phyloP scores from a whole-genome alignment of 2,113 vertebrate species.

The Camelus bactrianus region DNA sequence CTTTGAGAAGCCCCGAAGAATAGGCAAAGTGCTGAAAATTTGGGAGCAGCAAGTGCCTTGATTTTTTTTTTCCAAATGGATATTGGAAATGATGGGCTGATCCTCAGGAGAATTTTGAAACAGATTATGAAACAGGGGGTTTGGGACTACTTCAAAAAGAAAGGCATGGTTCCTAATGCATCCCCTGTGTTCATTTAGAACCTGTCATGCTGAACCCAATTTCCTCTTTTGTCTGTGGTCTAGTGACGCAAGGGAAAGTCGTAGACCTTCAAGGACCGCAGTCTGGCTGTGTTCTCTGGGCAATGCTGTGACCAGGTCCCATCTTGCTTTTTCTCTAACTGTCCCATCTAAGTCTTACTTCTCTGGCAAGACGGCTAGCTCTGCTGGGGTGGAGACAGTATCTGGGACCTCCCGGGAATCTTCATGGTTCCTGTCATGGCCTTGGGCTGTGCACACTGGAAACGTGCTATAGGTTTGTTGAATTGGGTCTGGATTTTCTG shows the following conservation, averaged over 20 bases:
- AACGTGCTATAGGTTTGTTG: not conserved
- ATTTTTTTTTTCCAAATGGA: not conserved
- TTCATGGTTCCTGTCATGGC: not conserved
- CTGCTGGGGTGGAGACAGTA: not conserved
- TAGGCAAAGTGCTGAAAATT: not conserved
- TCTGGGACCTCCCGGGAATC: not conserved
- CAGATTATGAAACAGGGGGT: not conserved
- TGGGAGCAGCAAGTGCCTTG: not conserved
- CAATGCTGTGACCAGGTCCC: not conserved
- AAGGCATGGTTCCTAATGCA: not conserved
- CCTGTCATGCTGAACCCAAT: too few species aligned
- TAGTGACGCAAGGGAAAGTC: not conserved
- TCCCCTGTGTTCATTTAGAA: not conserved
- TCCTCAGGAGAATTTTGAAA: not conserved
- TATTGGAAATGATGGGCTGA: not conserved
- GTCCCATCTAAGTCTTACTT: not conserved
- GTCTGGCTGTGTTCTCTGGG: not conserved
- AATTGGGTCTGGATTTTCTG: not conserved
- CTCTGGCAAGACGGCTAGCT: not conserved
- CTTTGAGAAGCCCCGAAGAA: not conserved
- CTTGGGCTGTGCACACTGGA: not conserved
- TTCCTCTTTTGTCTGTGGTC: not conserved
- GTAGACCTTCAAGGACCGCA: accelerated
- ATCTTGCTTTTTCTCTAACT: not conserved
- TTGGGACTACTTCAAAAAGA: not conserved